Conservation (phyloP, 2,113 vertebrate genomes). For the Gymnobelideus leadbeateri region DNA sequence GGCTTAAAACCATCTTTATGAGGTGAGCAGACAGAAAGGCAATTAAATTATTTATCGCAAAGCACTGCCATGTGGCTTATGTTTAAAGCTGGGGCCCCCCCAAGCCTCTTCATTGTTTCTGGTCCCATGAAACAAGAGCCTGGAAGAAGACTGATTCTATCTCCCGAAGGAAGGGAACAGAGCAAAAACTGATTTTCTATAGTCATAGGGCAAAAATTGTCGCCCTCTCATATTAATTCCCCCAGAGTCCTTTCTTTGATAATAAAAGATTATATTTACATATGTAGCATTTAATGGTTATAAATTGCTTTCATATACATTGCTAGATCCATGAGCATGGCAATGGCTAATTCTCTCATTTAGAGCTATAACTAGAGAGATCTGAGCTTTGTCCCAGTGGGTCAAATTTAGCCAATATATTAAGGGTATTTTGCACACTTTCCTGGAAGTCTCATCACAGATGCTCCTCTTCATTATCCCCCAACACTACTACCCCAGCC, state of each 20-base stretch:
- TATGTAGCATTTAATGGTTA: not conserved
- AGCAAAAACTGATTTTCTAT: not conserved
- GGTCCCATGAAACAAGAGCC: not conserved
- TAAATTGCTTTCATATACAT: not conserved
- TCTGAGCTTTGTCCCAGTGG: not conserved
- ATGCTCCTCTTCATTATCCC: not conserved
- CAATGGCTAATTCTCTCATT: not conserved
- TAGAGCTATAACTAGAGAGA: not conserved
- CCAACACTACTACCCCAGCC: not conserved
- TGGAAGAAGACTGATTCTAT: not conserved
- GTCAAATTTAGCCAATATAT: not conserved
- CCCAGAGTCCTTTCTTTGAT: not conserved
- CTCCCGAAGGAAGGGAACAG: not conserved
- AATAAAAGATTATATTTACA: not conserved
- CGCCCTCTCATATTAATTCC: not conserved
- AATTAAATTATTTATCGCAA: not conserved
- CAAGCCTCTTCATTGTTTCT: not conserved
- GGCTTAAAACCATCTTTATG: slow-evolving; percentile 4
- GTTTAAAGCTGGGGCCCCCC: not conserved
- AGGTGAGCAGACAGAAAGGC: slow-evolving; percentile 4
- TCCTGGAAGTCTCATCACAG: not conserved
- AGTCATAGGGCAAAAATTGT: not conserved
- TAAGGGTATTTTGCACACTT: not conserved
- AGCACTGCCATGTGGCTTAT: slow-evolving; percentile 1
- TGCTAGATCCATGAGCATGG: not conserved